These are phyloP conservation scores for Cataglyphis hispanica DNA, from an alignment of 1,140 invertebrate species.

Conservation along the genomic window DNA sequence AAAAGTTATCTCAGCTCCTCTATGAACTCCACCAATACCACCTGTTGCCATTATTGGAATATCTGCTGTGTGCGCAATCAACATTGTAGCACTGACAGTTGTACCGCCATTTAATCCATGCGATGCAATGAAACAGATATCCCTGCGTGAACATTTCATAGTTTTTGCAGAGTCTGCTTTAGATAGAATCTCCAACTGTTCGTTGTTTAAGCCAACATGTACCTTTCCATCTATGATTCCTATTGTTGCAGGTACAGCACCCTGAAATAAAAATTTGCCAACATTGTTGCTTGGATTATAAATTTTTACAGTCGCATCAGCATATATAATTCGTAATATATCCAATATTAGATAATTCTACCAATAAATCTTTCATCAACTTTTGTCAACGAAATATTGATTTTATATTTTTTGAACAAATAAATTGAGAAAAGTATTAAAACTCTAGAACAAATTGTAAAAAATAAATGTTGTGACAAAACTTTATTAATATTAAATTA, in stretches of 20 bases:
- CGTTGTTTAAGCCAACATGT: constrained; percentile 91
- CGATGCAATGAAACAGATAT: constrained; percentile 93
- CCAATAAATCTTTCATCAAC: neutral
- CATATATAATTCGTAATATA: neutral
- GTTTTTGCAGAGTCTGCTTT: constrained; percentile 89
- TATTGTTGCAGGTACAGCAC: constrained; percentile 97
- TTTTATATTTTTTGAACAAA: neutral
- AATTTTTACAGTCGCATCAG: neutral
- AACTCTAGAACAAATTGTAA: no score
- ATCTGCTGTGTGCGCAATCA: constrained; percentile 92
- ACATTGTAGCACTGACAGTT: constrained; percentile 97
- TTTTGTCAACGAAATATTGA: neutral
- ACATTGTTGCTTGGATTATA: neutral
- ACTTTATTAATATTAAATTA: neutral
- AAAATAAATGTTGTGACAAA: neutral
- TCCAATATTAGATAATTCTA: neutral
- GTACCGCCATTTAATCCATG: constrained; percentile 95
- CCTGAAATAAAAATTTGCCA: constrained; percentile 86
- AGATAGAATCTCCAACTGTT: constrained; percentile 89
- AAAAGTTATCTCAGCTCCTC: constrained; percentile 93
- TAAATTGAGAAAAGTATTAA: no score
- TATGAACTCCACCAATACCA: constrained; percentile 97
- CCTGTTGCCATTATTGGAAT: constrained; percentile 98
- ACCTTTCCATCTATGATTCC: constrained; percentile 95
- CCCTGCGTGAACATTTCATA: constrained; percentile 91